Percentiles rank a stretch among this genome's conserved stretches.
phyloP scores from a whole-genome alignment of 2,113 vertebrate species.

The Benitochromis conjunctus region DNA sequence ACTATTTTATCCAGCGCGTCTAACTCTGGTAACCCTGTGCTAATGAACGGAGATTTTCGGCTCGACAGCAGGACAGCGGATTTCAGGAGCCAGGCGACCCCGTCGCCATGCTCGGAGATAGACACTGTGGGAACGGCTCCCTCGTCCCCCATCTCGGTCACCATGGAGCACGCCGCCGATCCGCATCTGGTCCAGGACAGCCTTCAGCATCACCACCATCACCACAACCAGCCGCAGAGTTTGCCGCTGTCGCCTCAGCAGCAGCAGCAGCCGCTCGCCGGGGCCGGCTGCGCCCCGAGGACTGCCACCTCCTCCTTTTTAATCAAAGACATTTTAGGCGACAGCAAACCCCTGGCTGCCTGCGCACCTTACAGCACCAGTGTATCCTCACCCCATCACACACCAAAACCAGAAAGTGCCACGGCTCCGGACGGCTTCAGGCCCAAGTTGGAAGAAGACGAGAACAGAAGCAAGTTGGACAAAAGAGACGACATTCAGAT shows the following conservation, averaged over 20 bases:
- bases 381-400: constrained; percentile 88
- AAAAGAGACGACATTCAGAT: constrained; percentile 87
- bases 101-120: constrained; percentile 91
- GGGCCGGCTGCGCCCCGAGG: constrained; percentile 85
- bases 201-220: constrained; percentile 84
- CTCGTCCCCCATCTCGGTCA: constrained; percentile 94
- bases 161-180: constrained; percentile 84
- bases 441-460: constrained; percentile 93
- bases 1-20: constrained; percentile 89
- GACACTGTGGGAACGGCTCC: constrained; percentile 92
- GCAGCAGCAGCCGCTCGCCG: constrained; percentile 73
- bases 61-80: constrained; percentile 87
- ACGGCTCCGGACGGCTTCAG: constrained; percentile 85
- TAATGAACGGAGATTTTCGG: constrained; percentile 93
- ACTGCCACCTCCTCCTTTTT: constrained; percentile 96
- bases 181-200: constrained; percentile 81
- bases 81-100: constrained; percentile 87
- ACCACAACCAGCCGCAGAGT: constrained; percentile 75
- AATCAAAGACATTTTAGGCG: constrained; percentile 99
- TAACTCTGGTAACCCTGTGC: constrained; percentile 82
- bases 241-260: constrained; percentile 76
- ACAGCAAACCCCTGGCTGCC: constrained; percentile 96
- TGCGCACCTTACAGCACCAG: constrained; percentile 98
- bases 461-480: constrained; percentile 86
- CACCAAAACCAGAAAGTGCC: constrained; percentile 87